phyloP scores from a whole-genome alignment of 2,113 vertebrate species.

The Pomatostomus ruficeps region DNA sequence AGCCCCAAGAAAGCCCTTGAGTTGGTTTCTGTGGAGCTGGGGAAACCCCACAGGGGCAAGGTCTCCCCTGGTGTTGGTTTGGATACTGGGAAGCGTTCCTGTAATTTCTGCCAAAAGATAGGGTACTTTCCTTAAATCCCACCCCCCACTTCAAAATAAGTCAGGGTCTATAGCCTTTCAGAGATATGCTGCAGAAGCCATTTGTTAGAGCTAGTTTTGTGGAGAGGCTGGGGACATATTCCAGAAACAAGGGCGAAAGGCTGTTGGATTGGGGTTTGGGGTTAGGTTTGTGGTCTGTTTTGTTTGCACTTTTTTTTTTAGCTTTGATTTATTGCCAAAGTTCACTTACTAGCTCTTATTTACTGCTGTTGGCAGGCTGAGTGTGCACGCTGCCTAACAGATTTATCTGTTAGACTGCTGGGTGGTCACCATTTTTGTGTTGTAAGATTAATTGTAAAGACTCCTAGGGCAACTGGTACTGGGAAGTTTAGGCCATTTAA shows the following conservation, averaged over 20 bases:
- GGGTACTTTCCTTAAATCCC: neutral
- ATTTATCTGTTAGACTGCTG: slow-evolving; percentile 35
- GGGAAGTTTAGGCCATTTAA: neutral
- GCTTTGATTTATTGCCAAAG: neutral
- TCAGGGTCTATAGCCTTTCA: neutral
- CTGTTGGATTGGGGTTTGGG: neutral
- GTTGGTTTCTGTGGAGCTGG: neutral
- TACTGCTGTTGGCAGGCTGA: slow-evolving; percentile 24
- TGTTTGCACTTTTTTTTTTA: neutral
- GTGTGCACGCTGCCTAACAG: neutral
- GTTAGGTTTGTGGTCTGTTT: neutral
- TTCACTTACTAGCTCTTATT: neutral
- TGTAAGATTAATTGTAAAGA: slow-evolving; percentile 22
- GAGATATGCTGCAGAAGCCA: neutral
- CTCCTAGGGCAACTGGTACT: neutral
- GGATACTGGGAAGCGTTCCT: neutral
- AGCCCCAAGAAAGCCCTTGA: neutral
- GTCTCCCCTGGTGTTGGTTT: neutral
- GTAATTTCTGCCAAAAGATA: neutral
- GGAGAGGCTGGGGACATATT: neutral
- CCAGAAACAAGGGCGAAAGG: neutral
- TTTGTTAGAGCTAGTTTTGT: neutral
- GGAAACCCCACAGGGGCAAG: neutral
- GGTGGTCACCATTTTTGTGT: slow-evolving; percentile 24
- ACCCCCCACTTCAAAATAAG: neutral